phyloP scores from a whole-genome alignment of 2,888 invertebrate species.

The Bedellia somnulentella region DNA sequence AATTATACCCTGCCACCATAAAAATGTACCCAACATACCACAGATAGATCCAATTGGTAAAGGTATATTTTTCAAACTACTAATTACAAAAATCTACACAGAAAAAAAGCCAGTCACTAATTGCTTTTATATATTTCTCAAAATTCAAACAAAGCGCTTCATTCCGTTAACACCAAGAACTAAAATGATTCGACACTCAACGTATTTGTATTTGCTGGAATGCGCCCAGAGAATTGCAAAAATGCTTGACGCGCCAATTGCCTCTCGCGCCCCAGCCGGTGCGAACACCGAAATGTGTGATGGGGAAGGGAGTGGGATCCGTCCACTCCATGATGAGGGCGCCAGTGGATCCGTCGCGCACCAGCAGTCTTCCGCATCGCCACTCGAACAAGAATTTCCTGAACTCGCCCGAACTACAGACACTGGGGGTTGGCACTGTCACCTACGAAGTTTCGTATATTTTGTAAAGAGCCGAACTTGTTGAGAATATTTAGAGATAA shows the following conservation, averaged over 20 bases:
- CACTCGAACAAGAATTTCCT: slow-evolving; percentile 60
- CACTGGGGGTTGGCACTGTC: slow-evolving; percentile 57
- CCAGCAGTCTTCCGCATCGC: slow-evolving; percentile 53
- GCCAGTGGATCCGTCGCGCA: slow-evolving; percentile 48
- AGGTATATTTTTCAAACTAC: no score
- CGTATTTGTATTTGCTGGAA: no score
- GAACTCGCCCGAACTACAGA: slow-evolving; percentile 58
- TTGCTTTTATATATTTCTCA: no score
- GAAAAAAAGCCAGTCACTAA: no score
- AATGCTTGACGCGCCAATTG: slow-evolving; percentile 60
- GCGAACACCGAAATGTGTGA: slow-evolving; percentile 65
- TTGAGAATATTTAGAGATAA: no score
- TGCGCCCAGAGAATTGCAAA: no score
- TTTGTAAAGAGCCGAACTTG: slow-evolving; percentile 10
- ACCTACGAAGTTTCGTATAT: slow-evolving; percentile 41
- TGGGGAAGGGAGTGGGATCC: slow-evolving; percentile 61
- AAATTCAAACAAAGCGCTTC: no score
- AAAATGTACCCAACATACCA: slow-evolving; percentile 59
- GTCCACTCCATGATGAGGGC: slow-evolving; percentile 62
- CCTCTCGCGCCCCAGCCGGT: slow-evolving; percentile 68
- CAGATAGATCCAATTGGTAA: no score
- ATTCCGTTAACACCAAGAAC: not conserved
- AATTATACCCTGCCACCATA: no score
- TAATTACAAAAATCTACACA: no score
- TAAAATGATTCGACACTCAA: slow-evolving; percentile 29